phyloP scores from a whole-genome alignment of 1,140 invertebrate species.

The Vollenhovia emeryi region DNA sequence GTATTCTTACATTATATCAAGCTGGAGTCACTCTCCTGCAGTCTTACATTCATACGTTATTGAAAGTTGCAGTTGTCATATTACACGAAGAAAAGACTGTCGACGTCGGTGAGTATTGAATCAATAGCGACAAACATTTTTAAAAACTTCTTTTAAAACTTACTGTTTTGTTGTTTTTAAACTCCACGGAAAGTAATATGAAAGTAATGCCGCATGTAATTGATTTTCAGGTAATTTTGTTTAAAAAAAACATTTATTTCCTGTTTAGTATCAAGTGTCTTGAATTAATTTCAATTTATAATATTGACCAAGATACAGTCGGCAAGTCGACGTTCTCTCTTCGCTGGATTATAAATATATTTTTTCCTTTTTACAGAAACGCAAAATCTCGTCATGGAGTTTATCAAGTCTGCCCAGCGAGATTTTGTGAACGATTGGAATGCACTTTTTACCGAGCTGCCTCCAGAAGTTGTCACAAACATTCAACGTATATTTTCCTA shows the following conservation, averaged over 20 bases:
- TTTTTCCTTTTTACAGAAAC: constrained; percentile 83
- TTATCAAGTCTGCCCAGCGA: constrained; percentile 85
- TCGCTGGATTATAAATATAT: not conserved
- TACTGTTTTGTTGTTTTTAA: not conserved
- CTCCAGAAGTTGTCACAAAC: constrained; percentile 79
- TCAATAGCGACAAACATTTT: not conserved
- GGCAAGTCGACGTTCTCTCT: not conserved
- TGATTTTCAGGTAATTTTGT: constrained; percentile 11
- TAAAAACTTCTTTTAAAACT: not conserved
- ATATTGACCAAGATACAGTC: not conserved
- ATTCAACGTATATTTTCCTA: constrained; percentile 78
- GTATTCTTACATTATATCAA: constrained; percentile 88
- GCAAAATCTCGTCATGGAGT: constrained; percentile 83
- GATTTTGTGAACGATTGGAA: constrained; percentile 87
- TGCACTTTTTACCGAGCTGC: constrained; percentile 78
- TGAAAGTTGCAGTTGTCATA: constrained; percentile 85
- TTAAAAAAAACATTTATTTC: not conserved
- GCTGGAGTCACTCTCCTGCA: constrained; percentile 86
- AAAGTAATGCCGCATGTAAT: not conserved
- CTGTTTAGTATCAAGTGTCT: not conserved
- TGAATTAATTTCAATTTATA: not conserved
- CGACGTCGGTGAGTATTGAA: constrained; percentile 81
- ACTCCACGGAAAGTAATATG: not conserved
- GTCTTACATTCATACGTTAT: constrained; percentile 85
- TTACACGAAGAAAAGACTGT: constrained; percentile 85